These are phyloP conservation scores for Drosophila littoralis DNA, from an alignment of 1,140 invertebrate genomes.

Conservation along the genomic window DNA sequence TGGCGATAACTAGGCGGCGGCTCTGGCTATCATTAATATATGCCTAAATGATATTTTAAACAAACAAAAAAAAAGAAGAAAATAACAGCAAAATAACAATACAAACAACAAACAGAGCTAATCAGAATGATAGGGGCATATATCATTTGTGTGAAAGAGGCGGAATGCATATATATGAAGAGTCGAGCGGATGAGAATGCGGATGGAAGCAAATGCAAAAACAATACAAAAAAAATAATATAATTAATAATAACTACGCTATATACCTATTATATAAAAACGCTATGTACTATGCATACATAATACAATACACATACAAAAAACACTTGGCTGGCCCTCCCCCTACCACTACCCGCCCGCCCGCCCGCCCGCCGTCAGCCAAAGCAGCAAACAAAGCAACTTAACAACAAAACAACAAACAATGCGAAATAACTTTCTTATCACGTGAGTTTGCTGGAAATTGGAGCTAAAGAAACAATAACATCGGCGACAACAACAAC, in stretches of 20 bases:
- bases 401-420: slow-evolving; percentile 10
- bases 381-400: slow-evolving; percentile 14
- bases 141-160: slow-evolving; percentile 28
- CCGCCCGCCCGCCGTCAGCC: slow-evolving; percentile 10
- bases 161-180: slow-evolving; percentile 25
- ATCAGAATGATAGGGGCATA: slow-evolving; percentile 24
- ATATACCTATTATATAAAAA: slow-evolving; percentile 48
- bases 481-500: background rate
- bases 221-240: slow-evolving; percentile 35
- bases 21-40: slow-evolving; percentile 33
- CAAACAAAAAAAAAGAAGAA: too few species aligned
- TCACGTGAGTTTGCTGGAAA: slow-evolving; percentile 1
- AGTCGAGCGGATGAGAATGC: slow-evolving; percentile 15
- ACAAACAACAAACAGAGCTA: background rate
- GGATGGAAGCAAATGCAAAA: slow-evolving; percentile 25
- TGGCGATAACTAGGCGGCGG: slow-evolving; percentile 78
- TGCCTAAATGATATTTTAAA: slow-evolving; percentile 54
- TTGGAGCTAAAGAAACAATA: background rate
- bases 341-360: too few species aligned
- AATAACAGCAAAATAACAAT: slow-evolving; percentile 1
- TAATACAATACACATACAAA: slow-evolving; percentile 30
- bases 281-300: slow-evolving; percentile 50
- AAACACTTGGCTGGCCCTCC: slow-evolving; percentile 22
- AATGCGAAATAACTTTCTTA: slow-evolving; percentile 41
- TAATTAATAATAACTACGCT: slow-evolving; percentile 52